Evolutionary conservation across 2,888 invertebrate species (phyloP).

Genomic region (Agrochola lychnidis): DNA sequence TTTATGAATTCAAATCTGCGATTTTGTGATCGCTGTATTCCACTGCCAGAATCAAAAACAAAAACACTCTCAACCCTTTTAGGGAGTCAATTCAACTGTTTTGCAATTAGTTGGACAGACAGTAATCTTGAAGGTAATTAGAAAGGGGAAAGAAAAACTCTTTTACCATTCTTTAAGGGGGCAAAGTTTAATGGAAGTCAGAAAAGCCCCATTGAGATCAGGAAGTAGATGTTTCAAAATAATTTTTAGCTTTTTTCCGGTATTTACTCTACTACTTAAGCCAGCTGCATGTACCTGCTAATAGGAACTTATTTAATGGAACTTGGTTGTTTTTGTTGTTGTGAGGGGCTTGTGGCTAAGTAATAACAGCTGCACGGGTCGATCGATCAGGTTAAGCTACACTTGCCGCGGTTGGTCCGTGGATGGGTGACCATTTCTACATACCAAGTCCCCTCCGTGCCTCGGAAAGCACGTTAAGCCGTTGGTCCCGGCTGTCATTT

Average conservation of each 20-base stretch:
- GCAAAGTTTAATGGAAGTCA: not conserved
- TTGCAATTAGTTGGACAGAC: constrained; percentile 1
- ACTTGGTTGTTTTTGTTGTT: too few species aligned
- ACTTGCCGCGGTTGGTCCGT: too few species aligned
- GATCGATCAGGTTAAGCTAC: too few species aligned
- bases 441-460: too few species aligned
- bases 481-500: too few species aligned
- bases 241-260: not conserved
- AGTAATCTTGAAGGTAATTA: constrained; percentile 10
- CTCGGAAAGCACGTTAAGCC: too few species aligned
- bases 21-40: not conserved
- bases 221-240: not conserved
- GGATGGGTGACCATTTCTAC: too few species aligned
- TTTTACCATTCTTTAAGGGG: not conserved
- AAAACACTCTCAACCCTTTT: not conserved
- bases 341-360: too few species aligned
- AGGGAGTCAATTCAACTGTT: constrained; percentile 8
- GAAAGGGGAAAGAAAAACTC: not conserved
- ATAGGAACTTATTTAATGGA: too few species aligned
- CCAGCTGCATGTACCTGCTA: too few species aligned
- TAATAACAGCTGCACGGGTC: too few species aligned
- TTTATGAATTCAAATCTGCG: not conserved
- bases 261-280: not conserved
- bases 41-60: not conserved
- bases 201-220: not conserved